phyloP scores from a whole-genome alignment of 2,797 vertebrate genomes.

The Oreochromis grahami region DNA sequence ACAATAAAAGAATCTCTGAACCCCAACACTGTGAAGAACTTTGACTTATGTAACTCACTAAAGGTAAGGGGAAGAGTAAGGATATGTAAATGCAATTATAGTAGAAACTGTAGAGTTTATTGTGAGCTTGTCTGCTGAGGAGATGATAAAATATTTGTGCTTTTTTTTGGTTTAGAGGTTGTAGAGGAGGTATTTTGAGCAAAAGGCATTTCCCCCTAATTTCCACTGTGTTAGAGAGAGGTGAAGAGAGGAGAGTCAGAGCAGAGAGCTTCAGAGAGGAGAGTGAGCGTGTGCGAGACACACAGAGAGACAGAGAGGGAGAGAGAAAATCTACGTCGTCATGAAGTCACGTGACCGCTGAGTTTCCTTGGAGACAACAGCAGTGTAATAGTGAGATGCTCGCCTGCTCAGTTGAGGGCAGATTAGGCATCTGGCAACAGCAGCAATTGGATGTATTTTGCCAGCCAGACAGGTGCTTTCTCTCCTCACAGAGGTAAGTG shows the following conservation, averaged over 20 bases:
- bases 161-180: not conserved
- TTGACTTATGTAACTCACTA: conserved; percentile 43
- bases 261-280: conserved; percentile 24
- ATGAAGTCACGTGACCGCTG: conserved; percentile 72
- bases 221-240: conserved; percentile 12
- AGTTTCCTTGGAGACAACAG: conserved; percentile 87
- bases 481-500: conserved; percentile 71
- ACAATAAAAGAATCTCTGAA: too few relatives aligned
- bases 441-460: conserved; percentile 68
- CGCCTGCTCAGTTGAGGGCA: conserved; percentile 71
- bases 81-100: conserved; percentile 31
- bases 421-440: conserved; percentile 70
- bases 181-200: not conserved
- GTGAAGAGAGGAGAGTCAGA: conserved; percentile 22
- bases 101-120: not conserved
- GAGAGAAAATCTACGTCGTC: conserved; percentile 57
- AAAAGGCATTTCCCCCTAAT: conserved; percentile 31
- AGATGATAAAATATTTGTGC: not conserved
- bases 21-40: not conserved
- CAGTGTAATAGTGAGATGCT: conserved; percentile 80
- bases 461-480: conserved; percentile 61
- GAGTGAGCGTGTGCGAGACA: conserved; percentile 11
- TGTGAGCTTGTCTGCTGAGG: not conserved
- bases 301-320: conserved; percentile 5
- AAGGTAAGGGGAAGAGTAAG: conserved; percentile 7